Conservation (phyloP, 2,888 invertebrate species). For the Pachydiplax longipennis region DNA sequence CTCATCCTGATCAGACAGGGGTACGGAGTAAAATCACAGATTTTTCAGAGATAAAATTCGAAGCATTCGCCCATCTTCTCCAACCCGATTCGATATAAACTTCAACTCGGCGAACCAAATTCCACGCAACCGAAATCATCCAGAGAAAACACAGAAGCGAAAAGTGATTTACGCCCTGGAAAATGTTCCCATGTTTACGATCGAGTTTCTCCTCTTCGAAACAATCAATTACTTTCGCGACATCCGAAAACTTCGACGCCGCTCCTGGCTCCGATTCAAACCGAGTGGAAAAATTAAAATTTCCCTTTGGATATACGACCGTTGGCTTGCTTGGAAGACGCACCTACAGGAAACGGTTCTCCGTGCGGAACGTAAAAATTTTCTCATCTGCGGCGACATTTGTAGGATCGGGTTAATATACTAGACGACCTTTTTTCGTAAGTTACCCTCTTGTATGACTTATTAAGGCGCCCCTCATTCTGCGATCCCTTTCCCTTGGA, state of each 20-base stretch:
- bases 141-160: not conserved
- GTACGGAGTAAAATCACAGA: no score
- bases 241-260: not conserved
- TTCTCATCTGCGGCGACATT: not conserved
- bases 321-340: not conserved
- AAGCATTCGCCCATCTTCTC: no score
- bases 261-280: not conserved
- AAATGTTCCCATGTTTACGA: not conserved
- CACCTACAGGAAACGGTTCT: no score
- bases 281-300: not conserved
- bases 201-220: not conserved
- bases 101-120: no score
- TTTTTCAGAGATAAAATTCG: no score
- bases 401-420: no score
- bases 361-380: not conserved
- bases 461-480: no score
- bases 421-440: no score
- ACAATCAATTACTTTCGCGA: not conserved
- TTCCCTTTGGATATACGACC: not conserved
- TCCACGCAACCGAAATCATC: not conserved
- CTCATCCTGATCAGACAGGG: no score
- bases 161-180: not conserved
- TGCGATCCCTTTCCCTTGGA: not conserved
- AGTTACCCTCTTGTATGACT: no score
- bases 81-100: no score